Percentiles rank a stretch among this genome's conserved stretches.
phyloP scores from a whole-genome alignment of 2,113 vertebrate species.

The Strix aluco region DNA sequence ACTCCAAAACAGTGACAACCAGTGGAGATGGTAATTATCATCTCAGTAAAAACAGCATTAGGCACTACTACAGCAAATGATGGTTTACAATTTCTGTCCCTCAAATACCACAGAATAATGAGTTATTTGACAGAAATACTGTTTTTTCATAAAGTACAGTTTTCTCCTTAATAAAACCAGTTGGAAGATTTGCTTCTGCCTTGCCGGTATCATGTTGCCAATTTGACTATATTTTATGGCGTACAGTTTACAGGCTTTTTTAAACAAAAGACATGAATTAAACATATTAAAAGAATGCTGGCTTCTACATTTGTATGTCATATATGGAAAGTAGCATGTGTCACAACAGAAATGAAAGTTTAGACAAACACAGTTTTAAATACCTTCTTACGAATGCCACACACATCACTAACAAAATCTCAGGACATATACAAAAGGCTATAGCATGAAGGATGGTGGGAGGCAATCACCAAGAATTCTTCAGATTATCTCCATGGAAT shows the following conservation, averaged over 20 bases:
- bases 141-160: background rate
- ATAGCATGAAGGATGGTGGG: background rate
- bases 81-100: background rate
- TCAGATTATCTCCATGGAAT: background rate
- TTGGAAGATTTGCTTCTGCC: background rate
- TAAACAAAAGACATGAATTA: background rate
- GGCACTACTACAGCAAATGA: background rate
- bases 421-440: background rate
- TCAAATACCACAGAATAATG: background rate
- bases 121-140: background rate
- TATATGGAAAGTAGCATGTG: background rate
- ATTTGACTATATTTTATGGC: background rate
- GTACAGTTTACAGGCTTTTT: background rate
- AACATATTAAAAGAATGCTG: background rate
- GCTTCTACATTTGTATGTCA: background rate
- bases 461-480: background rate
- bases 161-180: background rate
- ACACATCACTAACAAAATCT: background rate
- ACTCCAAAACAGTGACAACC: background rate
- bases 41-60: background rate
- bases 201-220: background rate
- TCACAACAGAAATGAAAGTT: background rate
- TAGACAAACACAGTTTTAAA: background rate
- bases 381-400: background rate
- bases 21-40: background rate